Evolutionary conservation across 1,140 invertebrate species (phyloP), one percentile per base, ranked within the genome.

Genomic region (Vanessa atalanta): DNA sequence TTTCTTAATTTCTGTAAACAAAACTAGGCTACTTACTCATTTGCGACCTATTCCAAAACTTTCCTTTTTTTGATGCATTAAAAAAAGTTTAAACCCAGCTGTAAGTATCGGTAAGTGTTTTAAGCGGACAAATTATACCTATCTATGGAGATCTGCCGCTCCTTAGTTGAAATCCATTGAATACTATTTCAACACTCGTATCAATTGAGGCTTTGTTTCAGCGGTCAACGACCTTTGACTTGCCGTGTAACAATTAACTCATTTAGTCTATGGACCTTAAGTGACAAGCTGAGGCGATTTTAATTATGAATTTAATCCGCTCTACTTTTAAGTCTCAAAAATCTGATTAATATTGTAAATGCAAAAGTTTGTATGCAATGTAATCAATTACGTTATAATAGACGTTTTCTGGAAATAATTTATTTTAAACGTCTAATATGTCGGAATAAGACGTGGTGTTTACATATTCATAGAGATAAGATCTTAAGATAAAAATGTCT

Each of bases 141-240:
- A 63, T 51, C 48, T 72, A 65, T 47, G 53, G 65, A 61, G 70
- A 60, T 72, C 80, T 68, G 78, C 55, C 77, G 65, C 78, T 75
- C 79, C 80, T 80, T 76, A 84, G 75, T 75, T 69, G 69, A 83
- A 80, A 79, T 84, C 82, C 75, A 72, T 80, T 72, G 81, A 86
- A 78, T 86, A 80, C 82, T 81, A 83, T 91, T 89, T 87, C 84
- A 80, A 86, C 87, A 88, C 70, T 81, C 79, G 76, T 88, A 89
- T 90, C 86, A 90, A 89, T 89, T 83, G 86, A 85, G 81, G 80
- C 88, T 86, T 91, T 91, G 88, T 91, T 87, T 84, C 79, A 72
- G 70, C 83, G 88, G 88, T 80, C 89, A 85, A 87, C 85, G 88
- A 84, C 81, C 86, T 82, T 76, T 51, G 60, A 63, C 80, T 83